Evolutionary conservation across 2,113 vertebrate species (phyloP).

Genomic region (Uria aalge): DNA sequence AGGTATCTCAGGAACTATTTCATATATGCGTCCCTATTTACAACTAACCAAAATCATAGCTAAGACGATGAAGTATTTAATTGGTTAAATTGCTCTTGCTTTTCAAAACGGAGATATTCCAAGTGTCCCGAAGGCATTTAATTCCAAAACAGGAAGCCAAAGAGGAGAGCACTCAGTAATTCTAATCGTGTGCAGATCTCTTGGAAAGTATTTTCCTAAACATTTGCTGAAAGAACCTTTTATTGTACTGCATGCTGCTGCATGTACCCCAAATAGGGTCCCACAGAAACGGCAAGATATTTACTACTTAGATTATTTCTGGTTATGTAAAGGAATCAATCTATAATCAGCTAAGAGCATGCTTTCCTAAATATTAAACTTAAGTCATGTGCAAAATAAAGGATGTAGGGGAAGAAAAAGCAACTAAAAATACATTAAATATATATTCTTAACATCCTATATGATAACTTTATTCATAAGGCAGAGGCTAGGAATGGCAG

Average conservation of each 20-base stretch:
- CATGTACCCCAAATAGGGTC: conserved; percentile 41
- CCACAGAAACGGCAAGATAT: neutral
- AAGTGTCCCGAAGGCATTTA: conserved; percentile 82
- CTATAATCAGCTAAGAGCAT: neutral
- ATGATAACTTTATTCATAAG: neutral
- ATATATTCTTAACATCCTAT: neutral
- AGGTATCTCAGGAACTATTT: neutral
- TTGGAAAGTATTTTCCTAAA: conserved; percentile 85
- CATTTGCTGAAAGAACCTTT: conserved; percentile 75
- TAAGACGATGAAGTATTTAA: conserved; percentile 54
- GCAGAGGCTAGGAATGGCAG: neutral
- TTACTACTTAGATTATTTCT: neutral
- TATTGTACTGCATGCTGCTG: conserved; percentile 26
- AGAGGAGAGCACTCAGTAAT: conserved; percentile 82
- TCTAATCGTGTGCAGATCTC: conserved; percentile 87
- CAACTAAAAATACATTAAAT: neutral
- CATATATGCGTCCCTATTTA: neutral
- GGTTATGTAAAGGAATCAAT: neutral
- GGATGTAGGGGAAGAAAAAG: neutral
- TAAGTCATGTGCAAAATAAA: neutral
- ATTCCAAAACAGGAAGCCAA: conserved; percentile 88
- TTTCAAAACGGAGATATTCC: conserved; percentile 78
- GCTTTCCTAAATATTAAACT: neutral
- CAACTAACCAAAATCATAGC: conserved; percentile 1
- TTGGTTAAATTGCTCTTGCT: conserved; percentile 78